Evolutionary conservation across 2,888 invertebrate genomes (phyloP), one percentile per base, ranked within the genome.

Genomic region (Melipona beecheii): DNA sequence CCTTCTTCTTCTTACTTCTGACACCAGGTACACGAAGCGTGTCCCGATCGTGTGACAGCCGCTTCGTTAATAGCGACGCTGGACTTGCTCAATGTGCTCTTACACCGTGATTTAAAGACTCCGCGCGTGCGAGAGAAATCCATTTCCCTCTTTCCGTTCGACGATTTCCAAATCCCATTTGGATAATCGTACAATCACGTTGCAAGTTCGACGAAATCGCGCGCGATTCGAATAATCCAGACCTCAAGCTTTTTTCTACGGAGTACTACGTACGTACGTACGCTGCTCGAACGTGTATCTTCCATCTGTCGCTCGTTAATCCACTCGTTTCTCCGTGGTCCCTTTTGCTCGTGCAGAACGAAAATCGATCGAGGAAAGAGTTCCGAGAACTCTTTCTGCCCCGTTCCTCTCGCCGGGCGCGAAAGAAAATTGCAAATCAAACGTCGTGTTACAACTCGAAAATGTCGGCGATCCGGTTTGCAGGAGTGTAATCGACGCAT

Each of bases 401-500:
- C 5, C 49, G 5, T 19, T 50, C 31, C 31, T 69, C 60, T 75
- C 19, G 31, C 21, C n/a, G 49, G 21, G 4, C 27, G 36, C 2
- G 49, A 58, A 72, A n/a, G 50, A 52, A n/a, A 27, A 31, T 31
- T 19, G 27, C 24, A 17, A 27, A 36, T 60, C 78, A 64, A 65
- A 58, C 58, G 69, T 49, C 58, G 56, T 66, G 24, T 75, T 69
- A 52, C 52, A 50, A 21, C 36, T 27, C 5, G n/a, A n/a, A 36
- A 78, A 82, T 60, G 60, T 74, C 54, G 70, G 31, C 60, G 64
- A 31, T 78, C 68, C 60, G 60, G 24, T 72, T 49, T 27, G 50
- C 75, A 75, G 43, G 73, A 70, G 77, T 52, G 83, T 83, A 78
- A 90, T 80, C 77, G 89, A 89, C 74, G 75, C 81, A 81, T 87